These are phyloP conservation scores for Psittacula derbiana DNA, from an alignment of 2,797 vertebrate genomes.

Conservation along the genomic window DNA sequence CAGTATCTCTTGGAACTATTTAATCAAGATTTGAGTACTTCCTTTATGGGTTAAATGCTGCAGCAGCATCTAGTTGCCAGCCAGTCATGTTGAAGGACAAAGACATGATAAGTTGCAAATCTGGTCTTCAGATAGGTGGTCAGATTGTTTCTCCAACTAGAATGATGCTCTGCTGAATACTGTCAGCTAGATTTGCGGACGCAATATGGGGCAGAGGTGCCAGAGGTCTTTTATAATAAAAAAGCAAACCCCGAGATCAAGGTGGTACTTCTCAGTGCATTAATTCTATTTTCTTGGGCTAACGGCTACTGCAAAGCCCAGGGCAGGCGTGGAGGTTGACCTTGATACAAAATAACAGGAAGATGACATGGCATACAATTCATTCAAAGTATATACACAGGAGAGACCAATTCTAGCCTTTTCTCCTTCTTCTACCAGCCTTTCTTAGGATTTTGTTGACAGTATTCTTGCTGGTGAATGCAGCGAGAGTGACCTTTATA, in stretches of 20 bases:
- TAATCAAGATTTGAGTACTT: background rate
- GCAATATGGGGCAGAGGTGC: background rate
- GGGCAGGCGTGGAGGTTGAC: background rate
- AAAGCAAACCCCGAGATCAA: background rate
- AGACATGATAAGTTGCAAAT: background rate
- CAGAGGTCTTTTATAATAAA: background rate
- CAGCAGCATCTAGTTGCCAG: background rate
- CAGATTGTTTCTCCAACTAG: background rate
- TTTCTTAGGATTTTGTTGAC: background rate
- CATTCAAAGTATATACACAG: background rate
- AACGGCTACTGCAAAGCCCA: background rate
- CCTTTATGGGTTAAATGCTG: background rate
- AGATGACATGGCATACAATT: background rate
- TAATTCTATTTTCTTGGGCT: background rate
- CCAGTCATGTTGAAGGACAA: background rate
- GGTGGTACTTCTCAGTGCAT: background rate
- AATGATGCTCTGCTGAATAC: background rate
- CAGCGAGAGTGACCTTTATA: background rate
- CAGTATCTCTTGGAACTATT: background rate
- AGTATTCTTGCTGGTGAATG: background rate
- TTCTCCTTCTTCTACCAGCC: background rate
- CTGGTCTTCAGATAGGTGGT: background rate
- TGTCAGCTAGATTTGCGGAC: background rate
- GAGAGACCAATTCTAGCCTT: background rate
- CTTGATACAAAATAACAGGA: background rate